phyloP scores from a whole-genome alignment of 2,113 vertebrate genomes.

The Pachypanchax playfairii region DNA sequence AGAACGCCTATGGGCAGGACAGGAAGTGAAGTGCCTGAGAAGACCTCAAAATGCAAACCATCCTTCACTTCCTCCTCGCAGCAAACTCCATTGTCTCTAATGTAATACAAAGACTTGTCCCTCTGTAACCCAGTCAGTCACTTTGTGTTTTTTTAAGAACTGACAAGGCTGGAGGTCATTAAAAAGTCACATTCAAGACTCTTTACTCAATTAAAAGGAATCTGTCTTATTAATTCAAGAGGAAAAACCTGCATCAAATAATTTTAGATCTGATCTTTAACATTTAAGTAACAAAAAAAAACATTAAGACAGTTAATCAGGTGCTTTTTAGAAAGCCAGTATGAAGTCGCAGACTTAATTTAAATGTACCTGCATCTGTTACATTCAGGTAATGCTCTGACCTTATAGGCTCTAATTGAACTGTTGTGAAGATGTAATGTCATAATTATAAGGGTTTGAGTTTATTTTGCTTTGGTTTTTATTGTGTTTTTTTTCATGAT shows the following conservation, averaged over 20 bases:
- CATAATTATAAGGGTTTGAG: no score
- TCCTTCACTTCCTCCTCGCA: constrained; percentile 26
- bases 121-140: constrained; percentile 40
- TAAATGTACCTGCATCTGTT: not conserved
- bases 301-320: no score
- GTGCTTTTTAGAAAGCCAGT: constrained; percentile 5
- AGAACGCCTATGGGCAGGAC: constrained; percentile 22
- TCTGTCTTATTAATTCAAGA: no score
- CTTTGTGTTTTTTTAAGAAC: constrained; percentile 25
- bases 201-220: no score
- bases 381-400: not conserved
- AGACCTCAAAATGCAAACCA: constrained; percentile 43
- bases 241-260: no score
- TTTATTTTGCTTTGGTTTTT: no score
- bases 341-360: constrained; percentile 3
- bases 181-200: no score
- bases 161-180: constrained; percentile 25
- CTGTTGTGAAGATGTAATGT: no score
- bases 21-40: constrained; percentile 36
- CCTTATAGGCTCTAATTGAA: not conserved
- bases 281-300: no score
- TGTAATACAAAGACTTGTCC: constrained; percentile 22
- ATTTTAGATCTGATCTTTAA: no score
- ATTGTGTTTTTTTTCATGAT: no score
- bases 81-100: constrained; percentile 39